These are phyloP conservation scores for Deroplatys truncata DNA, from an alignment of 2,888 invertebrate genomes.

Conservation along the genomic window DNA sequence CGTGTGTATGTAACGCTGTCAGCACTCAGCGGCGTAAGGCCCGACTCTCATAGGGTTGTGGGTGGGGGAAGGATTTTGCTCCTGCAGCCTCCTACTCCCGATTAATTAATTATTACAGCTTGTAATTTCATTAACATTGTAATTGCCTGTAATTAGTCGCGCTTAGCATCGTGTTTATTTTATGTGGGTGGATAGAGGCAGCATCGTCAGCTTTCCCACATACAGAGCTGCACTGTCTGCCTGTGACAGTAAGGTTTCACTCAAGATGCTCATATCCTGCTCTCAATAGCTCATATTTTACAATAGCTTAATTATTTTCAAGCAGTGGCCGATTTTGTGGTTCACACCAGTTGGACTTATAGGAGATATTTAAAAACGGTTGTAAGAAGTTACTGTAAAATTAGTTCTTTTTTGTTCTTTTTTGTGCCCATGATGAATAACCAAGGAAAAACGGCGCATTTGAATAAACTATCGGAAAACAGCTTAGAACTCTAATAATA, in stretches of 20 bases:
- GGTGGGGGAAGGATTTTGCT: not conserved
- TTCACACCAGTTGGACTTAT: no score
- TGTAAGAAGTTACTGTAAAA: no score
- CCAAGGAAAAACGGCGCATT: no score
- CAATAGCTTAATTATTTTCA: no score
- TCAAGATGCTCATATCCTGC: not conserved
- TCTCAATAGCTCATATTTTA: no score
- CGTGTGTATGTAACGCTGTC: not conserved
- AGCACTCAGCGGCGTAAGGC: not conserved
- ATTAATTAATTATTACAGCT: constrained; percentile 33
- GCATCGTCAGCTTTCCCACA: not conserved
- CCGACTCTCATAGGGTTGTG: not conserved
- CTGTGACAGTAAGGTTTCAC: not conserved
- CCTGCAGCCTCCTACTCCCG: constrained; percentile 9
- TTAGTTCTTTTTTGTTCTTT: no score
- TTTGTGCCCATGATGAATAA: no score
- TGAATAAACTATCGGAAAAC: no score
- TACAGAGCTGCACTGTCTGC: not conserved
- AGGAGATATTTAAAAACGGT: no score
- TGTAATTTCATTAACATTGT: constrained; percentile 34
- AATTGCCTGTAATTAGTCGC: constrained; percentile 33
- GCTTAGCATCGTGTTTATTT: constrained; percentile 33
- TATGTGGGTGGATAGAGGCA: constrained; percentile 19
- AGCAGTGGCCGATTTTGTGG: no score
- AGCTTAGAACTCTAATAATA: no score